phyloP scores from a whole-genome alignment of 2,113 vertebrate genomes.

The Notothenia coriiceps region DNA sequence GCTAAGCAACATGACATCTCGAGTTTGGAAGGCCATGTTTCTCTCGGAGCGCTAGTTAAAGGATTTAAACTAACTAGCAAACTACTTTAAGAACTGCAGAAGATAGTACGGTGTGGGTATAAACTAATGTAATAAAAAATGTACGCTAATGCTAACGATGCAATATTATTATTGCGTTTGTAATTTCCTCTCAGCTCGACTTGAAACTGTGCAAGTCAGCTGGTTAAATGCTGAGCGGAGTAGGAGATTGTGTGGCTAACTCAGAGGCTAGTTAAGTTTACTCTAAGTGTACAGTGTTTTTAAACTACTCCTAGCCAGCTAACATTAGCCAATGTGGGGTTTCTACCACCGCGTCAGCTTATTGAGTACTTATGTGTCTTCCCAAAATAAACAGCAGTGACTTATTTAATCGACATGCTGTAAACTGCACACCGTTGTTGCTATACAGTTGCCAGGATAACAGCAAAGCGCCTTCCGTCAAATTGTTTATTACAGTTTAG shows the following conservation, averaged over 20 bases:
- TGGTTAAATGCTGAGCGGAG: conserved; percentile 26
- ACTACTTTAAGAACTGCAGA: background rate
- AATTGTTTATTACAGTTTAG: conserved; percentile 28
- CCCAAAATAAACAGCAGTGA: background rate
- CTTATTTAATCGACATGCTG: background rate
- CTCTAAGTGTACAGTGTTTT: conserved; percentile 22
- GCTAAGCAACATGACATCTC: conserved; percentile 58
- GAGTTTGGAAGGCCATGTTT: conserved; percentile 65
- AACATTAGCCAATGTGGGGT: conserved; percentile 57
- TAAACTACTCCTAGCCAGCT: conserved; percentile 53
- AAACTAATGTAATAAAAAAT: background rate
- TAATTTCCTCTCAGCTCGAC: conserved; percentile 3
- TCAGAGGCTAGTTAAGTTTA: conserved; percentile 19
- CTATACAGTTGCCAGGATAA: too few relatives aligned
- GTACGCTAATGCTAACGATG: background rate
- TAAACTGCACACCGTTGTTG: background rate
- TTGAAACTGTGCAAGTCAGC: conserved; percentile 29
- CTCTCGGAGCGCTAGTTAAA: conserved; percentile 26
- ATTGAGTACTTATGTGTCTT: conserved; percentile 31
- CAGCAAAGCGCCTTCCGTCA: too few relatives aligned
- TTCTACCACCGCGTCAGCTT: conserved; percentile 58
- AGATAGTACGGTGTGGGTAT: background rate
- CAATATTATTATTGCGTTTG: conserved; percentile 12
- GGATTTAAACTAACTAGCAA: conserved; percentile 10
- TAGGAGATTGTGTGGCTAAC: conserved; percentile 63